Evolutionary conservation across 2,113 vertebrate species (phyloP).

Genomic region (Oncorhynchus gorbuscha): DNA sequence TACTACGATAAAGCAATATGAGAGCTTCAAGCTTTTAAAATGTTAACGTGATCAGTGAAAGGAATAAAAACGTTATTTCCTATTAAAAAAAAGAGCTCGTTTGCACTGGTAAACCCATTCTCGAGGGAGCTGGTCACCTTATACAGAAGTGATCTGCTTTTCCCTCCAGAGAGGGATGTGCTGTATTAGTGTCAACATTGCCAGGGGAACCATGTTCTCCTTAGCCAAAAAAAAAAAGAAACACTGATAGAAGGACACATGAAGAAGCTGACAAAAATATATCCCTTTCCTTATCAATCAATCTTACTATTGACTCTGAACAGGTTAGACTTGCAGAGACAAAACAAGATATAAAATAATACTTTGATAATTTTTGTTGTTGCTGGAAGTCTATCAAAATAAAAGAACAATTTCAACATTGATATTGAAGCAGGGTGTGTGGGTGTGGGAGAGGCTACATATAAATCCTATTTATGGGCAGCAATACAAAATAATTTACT

Average conservation of each 20-base stretch:
- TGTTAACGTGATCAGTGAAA: constrained; percentile 63
- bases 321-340: constrained; percentile 27
- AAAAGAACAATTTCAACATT: constrained; percentile 33
- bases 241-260: constrained; percentile 53
- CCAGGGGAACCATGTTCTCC: constrained; percentile 8
- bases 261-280: constrained; percentile 40
- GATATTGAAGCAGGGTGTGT: constrained; percentile 55
- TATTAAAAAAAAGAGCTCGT: constrained; percentile 7
- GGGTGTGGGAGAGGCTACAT: constrained; percentile 68
- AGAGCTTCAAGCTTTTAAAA: constrained; percentile 72
- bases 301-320: constrained; percentile 17
- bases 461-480: constrained; percentile 59
- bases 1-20: constrained; percentile 71
- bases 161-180: constrained; percentile 21
- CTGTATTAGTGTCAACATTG: constrained; percentile 19
- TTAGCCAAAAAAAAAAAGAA: constrained; percentile 53
- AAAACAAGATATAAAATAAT: constrained; percentile 27
- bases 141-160: constrained; percentile 36
- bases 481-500: constrained; percentile 71
- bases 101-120: constrained; percentile 29
- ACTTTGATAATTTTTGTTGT: not conserved
- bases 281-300: constrained; percentile 16
- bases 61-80: constrained; percentile 51
- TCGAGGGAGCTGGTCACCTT: constrained; percentile 17
- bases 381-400: constrained; percentile 13